Evolutionary conservation across 2,888 invertebrate species (phyloP), one percentile per base, ranked within the genome.

Genomic region (Escarpia spicata): DNA sequence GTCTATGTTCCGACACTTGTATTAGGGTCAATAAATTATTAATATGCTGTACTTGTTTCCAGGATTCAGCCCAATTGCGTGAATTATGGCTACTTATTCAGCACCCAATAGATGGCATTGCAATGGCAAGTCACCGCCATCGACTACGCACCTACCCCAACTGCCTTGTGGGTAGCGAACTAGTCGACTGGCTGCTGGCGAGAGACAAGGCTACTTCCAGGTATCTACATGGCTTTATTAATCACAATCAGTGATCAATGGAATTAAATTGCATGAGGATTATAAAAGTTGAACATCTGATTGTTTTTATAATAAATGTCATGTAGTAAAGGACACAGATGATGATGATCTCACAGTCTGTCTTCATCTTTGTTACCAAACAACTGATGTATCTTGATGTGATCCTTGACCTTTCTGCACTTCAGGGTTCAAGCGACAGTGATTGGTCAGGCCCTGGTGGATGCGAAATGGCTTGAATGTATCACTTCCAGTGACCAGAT

Each of bases 151-250:
- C 98, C 93, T 98, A 98, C 96, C 97, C 97, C 93, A 97, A 97
- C 92, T 98, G 98, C 94, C 98, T 98, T 96, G 97, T 98, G 31
- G 98, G 98, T 2, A 97, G 97, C 93, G 98, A 98, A 95, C 96
- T 98, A 19, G 97, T 98, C 6, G 98, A 98, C 95, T 98, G 98
- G 98, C 97, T 98, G 37, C 97, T 98, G 95, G 97, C 97, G 92
- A 98, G 98, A 95, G 98, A 98, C 93, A 98, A 97, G 95, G 98
- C 98, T 90, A 97, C 97, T 92, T 98, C 97, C 0, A 97, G 98
- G 98, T 98, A 96, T 52, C 52, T 52, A 12, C 52, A 52, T 52
- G 52, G 15, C 52, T 52, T 52, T 15, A 52, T 52, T 1, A 52
- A 52, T 15, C 52, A 52, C 52, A 12, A 52, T 52, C 15, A 52